Conservation (phyloP, 2,113 vertebrate genomes). For the Ia io region DNA sequence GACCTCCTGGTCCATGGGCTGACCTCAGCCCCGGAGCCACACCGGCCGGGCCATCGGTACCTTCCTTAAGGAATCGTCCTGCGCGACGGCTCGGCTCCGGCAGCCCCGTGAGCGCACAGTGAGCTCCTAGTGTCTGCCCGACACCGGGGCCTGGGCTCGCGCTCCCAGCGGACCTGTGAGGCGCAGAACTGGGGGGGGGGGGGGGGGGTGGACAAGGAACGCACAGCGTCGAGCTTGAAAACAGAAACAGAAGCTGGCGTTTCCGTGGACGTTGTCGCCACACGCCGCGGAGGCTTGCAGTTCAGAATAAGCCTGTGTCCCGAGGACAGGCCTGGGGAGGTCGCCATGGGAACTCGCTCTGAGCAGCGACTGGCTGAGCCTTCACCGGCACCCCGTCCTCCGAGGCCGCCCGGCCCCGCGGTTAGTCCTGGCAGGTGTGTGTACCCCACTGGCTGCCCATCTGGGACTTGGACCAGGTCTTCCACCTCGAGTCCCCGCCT, state of each 20-base stretch:
- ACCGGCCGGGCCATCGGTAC: accelerated
- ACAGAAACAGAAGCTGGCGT: not conserved
- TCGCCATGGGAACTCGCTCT: not conserved
- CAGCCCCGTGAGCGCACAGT: accelerated
- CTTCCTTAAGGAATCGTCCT: not conserved
- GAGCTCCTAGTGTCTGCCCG: not conserved
- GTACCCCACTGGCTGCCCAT: accelerated
- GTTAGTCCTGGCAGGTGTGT: not conserved
- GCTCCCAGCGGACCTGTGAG: not conserved
- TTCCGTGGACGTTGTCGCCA: not conserved
- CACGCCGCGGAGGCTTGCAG: not conserved
- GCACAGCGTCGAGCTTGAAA: not conserved
- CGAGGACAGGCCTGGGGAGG: not conserved
- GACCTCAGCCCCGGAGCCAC: no score
- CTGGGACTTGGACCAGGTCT: not conserved
- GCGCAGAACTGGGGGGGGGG: accelerated
- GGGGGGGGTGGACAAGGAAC: not conserved
- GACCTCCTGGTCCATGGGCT: no score
- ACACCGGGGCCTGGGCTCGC: not conserved
- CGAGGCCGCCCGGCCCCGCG: no score
- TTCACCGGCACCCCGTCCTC: accelerated
- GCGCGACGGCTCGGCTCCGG: accelerated
- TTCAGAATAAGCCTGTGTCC: no score
- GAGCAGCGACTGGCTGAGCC: not conserved
- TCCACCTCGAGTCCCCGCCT: accelerated